These are phyloP conservation scores for Triplophysa bombifrons DNA, from an alignment of 2,797 vertebrate genomes.

Conservation along the genomic window DNA sequence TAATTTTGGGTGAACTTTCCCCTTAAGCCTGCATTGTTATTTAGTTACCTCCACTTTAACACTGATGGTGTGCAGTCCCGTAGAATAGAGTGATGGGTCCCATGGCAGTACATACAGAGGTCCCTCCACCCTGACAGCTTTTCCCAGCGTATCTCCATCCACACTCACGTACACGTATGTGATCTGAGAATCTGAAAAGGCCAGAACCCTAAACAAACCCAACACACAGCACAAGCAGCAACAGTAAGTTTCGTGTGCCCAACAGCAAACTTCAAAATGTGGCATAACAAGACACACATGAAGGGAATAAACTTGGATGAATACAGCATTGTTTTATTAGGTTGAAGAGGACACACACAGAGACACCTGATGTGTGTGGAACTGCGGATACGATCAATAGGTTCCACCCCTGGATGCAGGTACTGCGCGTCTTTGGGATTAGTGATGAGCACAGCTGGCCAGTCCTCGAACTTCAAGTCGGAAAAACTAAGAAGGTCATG, in stretches of 20 bases:
- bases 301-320: not conserved
- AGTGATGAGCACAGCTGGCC: slow-evolving; percentile 94
- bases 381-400: slow-evolving; percentile 80
- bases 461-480: slow-evolving; percentile 87
- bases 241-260: slow-evolving; percentile 1
- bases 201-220: slow-evolving; percentile 81
- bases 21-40: not conserved
- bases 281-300: not conserved
- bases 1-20: too few relatives aligned
- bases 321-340: not conserved
- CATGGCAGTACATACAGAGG: slow-evolving; percentile 89
- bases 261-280: not conserved
- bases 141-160: slow-evolving; percentile 81
- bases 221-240: not conserved
- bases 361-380: slow-evolving; percentile 96
- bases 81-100: slow-evolving; percentile 84
- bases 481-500: slow-evolving; percentile 95
- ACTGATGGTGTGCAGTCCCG: slow-evolving; percentile 85
- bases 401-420: slow-evolving; percentile 85
- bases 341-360: slow-evolving; percentile 53
- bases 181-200: slow-evolving; percentile 88
- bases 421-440: slow-evolving; percentile 95
- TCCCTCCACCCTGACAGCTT: slow-evolving; percentile 78
- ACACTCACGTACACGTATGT: slow-evolving; percentile 82
- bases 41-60: slow-evolving; percentile 85